Evolutionary conservation across 2,888 invertebrate species (phyloP), one percentile per base, ranked within the genome.

Genomic region (Acleris holmiana): DNA sequence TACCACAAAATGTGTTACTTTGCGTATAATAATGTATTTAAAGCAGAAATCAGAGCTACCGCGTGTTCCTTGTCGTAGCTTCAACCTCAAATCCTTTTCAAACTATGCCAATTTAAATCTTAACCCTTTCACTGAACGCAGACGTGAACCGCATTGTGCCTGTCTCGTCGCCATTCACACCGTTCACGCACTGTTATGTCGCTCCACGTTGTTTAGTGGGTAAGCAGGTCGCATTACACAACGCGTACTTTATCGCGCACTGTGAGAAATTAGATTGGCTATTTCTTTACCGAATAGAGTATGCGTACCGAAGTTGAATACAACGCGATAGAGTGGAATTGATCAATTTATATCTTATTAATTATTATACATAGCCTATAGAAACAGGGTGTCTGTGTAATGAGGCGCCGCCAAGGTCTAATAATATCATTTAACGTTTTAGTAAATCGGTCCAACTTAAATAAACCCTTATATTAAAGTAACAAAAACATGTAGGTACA

Each of bases 151-250:
- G 75, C 54, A 73, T 48, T 66, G 51, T 68, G 57, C 59, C 65
- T 13, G 29, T 60, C 66, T 77, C 77, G 75, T 78, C 76, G 77
- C 82, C 82, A 83, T 83, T 83, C 78, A 83, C 70, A 68, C 76
- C 72, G 80, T 88, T 86, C 86, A 89, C 89, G 90, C 88, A 88
- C 89, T 82, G 80, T 76, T 80, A 79, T 79, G 82, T 78, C 48
- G 40, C 57, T 57, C 46, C 51, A 46, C 15, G 77, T 79, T 75
- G 80, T 77, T 77, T 79, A 85, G 74, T 89, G 74, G 90, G 89
- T 88, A 81, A 88, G 77, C 83, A 79, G 89, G 89, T 77, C 85
- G 72, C 71, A 77, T 86, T 87, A 85, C 77, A 79, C 83, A 85
- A 85, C 18, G 23, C 35, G n/a, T 25, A 40, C 57, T 17, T n/a